Percentiles rank a stretch among this genome's conserved stretches.
These are phyloP conservation scores for Aporophyla nigra DNA, from an alignment of 2,888 invertebrate species.

Conservation along the genomic window DNA sequence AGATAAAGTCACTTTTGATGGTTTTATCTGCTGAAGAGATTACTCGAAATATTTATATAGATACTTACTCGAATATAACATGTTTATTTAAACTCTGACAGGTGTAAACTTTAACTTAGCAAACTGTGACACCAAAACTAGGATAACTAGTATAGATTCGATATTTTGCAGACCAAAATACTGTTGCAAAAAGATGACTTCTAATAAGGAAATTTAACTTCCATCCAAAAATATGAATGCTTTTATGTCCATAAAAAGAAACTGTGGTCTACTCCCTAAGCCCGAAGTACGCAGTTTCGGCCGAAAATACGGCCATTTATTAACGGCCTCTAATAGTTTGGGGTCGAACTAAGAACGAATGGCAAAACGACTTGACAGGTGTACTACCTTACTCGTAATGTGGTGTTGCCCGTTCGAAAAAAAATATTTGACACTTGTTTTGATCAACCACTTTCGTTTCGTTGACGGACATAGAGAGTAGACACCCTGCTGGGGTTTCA, in stretches of 20 bases:
- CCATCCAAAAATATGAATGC: neutral
- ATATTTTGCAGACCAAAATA: slow-evolving; percentile 54
- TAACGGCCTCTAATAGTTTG: neutral
- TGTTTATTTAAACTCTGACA: neutral
- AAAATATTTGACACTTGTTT: neutral
- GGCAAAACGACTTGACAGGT: too few species aligned
- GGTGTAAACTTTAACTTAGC: slow-evolving; percentile 12
- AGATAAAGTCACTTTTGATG: neutral
- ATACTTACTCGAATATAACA: slow-evolving; percentile 39
- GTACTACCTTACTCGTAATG: neutral
- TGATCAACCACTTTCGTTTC: neutral
- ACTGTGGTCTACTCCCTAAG: neutral
- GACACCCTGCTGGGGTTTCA: neutral
- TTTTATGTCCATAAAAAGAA: too few species aligned
- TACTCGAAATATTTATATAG: slow-evolving; percentile 39
- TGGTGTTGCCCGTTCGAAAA: neutral
- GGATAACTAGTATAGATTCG: slow-evolving; percentile 22
- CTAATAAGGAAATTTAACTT: neutral
- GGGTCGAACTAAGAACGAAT: neutral
- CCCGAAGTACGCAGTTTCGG: neutral
- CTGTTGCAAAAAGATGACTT: too few species aligned
- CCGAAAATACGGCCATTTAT: neutral
- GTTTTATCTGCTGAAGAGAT: slow-evolving; percentile 37
- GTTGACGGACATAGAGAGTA: neutral
- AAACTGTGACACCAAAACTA: slow-evolving; percentile 63